Evolutionary conservation across 1,140 invertebrate genomes (phyloP).

Genomic region (Anoplophora glabripennis): DNA sequence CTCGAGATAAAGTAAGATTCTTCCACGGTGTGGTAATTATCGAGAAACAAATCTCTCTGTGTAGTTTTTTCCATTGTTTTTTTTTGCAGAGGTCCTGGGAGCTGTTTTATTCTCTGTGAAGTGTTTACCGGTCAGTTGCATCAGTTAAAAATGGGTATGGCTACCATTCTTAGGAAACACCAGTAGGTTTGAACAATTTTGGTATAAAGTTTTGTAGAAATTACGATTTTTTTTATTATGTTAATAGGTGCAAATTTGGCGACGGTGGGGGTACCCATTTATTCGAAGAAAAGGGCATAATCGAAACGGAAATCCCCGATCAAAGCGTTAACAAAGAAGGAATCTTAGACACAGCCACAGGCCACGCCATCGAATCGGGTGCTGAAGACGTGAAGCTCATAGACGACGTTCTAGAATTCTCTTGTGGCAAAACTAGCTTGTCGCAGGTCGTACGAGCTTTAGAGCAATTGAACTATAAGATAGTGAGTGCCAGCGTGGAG

Average conservation of each 20-base stretch:
- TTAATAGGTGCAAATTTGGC: conserved; percentile 37
- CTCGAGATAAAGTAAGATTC: conserved; percentile 47
- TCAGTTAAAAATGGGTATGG: conserved; percentile 44
- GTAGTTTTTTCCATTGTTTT: not conserved
- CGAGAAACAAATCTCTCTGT: no score
- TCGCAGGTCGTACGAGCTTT: conserved; percentile 45
- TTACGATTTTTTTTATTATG: no score
- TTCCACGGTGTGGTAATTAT: not conserved
- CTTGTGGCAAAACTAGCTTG: conserved; percentile 44
- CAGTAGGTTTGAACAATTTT: conserved; percentile 47
- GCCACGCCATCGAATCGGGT: conserved; percentile 61
- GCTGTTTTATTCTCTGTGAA: conserved; percentile 49
- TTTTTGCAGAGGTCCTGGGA: conserved; percentile 49
- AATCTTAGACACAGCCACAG: conserved; percentile 55
- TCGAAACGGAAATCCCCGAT: conserved; percentile 48
- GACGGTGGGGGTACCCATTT: conserved; percentile 45
- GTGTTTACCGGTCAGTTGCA: conserved; percentile 47
- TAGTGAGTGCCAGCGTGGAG: conserved; percentile 50
- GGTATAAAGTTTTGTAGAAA: not conserved
- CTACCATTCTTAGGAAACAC: conserved; percentile 51
- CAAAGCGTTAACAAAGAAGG: conserved; percentile 27
- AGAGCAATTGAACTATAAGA: conserved; percentile 49
- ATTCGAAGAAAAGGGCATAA: conserved; percentile 56
- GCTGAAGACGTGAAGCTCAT: conserved; percentile 61
- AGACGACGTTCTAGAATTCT: conserved; percentile 50